A percentile compares a stretch with the other conserved stretches of the same genome.
These are phyloP conservation scores for Endotricha flammealis DNA, from an alignment of 2,888 invertebrate species.

Conservation along the genomic window DNA sequence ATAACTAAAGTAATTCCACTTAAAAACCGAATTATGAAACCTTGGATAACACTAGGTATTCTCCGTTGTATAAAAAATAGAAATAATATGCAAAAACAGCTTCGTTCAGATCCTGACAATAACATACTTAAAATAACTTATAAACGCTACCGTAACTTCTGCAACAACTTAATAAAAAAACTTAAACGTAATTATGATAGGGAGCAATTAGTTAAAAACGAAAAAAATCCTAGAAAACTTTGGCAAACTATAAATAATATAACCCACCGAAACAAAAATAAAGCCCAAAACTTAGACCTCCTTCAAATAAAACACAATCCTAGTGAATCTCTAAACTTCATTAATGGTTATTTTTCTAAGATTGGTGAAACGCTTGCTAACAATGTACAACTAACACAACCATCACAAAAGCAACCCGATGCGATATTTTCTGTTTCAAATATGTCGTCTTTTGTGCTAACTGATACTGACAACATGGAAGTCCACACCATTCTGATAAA, in stretches of 20 bases:
- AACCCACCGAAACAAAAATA: slow-evolving; percentile 8
- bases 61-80: slow-evolving; percentile 12
- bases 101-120: slow-evolving; percentile 11
- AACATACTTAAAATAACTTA: slow-evolving; percentile 12
- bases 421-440: too few species aligned
- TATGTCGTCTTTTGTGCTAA: background rate
- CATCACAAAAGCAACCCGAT: background rate
- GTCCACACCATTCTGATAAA: background rate
- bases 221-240: slow-evolving; percentile 10
- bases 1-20: slow-evolving; percentile 4
- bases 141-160: slow-evolving; percentile 8
- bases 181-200: slow-evolving; percentile 12
- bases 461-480: background rate
- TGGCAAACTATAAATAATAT: slow-evolving; percentile 13
- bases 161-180: slow-evolving; percentile 12
- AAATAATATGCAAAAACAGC: slow-evolving; percentile 12
- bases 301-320: slow-evolving; percentile 5
- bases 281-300: slow-evolving; percentile 4
- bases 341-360: slow-evolving; percentile 11
- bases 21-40: slow-evolving; percentile 12
- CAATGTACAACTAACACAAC: background rate
- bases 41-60: slow-evolving; percentile 10
- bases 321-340: slow-evolving; percentile 8
- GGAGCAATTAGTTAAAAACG: slow-evolving; percentile 5
- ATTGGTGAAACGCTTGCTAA: slow-evolving; percentile 11